Conservation (phyloP, 1,140 invertebrate species). For the Vollenhovia emeryi region DNA sequence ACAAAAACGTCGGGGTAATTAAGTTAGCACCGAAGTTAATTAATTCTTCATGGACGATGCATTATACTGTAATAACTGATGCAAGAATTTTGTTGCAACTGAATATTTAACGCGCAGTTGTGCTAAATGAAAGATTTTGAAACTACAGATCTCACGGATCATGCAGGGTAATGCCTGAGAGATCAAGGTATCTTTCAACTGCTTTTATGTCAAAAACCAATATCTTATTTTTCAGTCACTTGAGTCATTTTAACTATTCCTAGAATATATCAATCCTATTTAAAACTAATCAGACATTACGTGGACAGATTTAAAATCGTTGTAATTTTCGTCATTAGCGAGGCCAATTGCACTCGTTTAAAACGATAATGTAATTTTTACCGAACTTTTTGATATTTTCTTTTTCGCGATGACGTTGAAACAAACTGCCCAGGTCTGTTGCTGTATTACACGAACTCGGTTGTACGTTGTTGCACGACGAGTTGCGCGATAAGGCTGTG, state of each 20-base stretch:
- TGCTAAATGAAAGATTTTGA: background rate
- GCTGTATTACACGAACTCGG: no score
- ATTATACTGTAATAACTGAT: background rate
- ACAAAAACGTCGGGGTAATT: background rate
- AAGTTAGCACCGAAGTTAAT: background rate
- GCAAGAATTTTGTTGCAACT: background rate
- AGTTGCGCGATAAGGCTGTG: constrained; percentile 70
- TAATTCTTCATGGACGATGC: background rate
- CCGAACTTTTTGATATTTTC: background rate
- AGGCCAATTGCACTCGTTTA: no score
- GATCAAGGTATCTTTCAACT: background rate
- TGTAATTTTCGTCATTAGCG: background rate
- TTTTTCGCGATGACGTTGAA: constrained; percentile 44
- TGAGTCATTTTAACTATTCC: background rate
- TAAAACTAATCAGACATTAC: background rate
- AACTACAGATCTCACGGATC: background rate
- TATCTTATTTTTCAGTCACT: background rate
- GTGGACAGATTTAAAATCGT: background rate
- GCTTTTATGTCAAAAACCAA: background rate
- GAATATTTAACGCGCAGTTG: background rate
- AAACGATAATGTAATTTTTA: background rate
- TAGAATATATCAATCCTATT: background rate
- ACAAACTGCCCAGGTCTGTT: constrained; percentile 63
- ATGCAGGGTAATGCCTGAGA: background rate
- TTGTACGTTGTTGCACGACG: no score